Evolutionary conservation across 92 coral and sea anemone species (phyloP), one percentile per base, ranked within the genome.

Genomic region (Parazoanthus atlanticus): DNA sequence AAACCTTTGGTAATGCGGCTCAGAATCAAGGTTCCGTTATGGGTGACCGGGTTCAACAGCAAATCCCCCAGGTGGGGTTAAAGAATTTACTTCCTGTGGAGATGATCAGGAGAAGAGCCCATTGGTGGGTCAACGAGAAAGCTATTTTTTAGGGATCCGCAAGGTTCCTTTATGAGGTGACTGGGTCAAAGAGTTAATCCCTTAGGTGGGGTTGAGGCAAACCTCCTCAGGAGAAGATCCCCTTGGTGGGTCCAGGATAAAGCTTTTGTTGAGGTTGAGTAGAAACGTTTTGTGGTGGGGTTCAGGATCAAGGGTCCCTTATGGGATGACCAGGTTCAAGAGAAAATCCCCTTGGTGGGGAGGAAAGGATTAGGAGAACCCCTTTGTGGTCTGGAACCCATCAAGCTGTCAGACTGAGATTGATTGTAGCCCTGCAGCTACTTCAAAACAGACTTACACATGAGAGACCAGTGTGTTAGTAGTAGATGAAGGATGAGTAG

Each of bases 381-480:
- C 65, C 23, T 56, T 56, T 23, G 5, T 16, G 3, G 65, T 7
- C 11, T 13, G 16, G 11, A 19, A 13, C 38, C 38, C 38, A 61
- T 61, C 33, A 49, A 17, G 40, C 9, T 29, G 67, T 31, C 29
- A 28, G 43, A 80, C 43, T 7, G 26, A 71, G 33, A 71, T 69
- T 30, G 34, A 31, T 31, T 19, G 28, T 61, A 61, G 69, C 11
- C 40, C 46, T 72, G 26, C 15, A 17, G 43, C 47, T 80, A 54
- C 71, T 80, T 80, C 23, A 40, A 56, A 80, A n/a, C 56, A 84
- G 87, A 84, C 87, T 84, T 84, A 84, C 87, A 84, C 87, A 84
- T 84, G 78, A 84, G 87, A 84, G 34, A 84, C 78, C 87, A 84
- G 78, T 23, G 87, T 84, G 78, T 70, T 84, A 84, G 87, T 43